These are phyloP conservation scores for Phthorimaea operculella DNA, from an alignment of 1,140 invertebrate genomes.

Conservation along the genomic window DNA sequence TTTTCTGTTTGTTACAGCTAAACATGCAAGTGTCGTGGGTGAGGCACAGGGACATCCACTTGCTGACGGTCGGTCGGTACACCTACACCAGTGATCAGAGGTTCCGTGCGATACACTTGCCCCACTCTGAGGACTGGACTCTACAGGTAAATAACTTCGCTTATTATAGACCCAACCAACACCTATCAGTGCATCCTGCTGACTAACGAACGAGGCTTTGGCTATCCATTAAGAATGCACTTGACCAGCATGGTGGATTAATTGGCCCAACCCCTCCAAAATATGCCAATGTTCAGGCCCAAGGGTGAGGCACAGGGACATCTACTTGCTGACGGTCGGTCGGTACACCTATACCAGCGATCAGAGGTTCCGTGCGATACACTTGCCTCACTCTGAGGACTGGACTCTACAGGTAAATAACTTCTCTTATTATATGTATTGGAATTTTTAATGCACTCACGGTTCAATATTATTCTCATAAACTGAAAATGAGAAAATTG, in stretches of 20 bases:
- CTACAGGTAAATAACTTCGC: slow-evolving; percentile 69
- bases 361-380: slow-evolving; percentile 87
- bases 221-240: no score
- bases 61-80: slow-evolving; percentile 89
- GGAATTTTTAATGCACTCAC: no score
- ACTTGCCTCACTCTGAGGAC: slow-evolving; percentile 85
- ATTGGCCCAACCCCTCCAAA: no score
- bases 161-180: no score
- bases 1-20: slow-evolving; percentile 70
- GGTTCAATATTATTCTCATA: no score
- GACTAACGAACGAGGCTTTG: no score
- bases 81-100: slow-evolving; percentile 92
- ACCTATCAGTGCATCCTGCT: no score
- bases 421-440: no score
- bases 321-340: slow-evolving; percentile 89
- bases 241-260: no score
- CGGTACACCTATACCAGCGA: slow-evolving; percentile 92
- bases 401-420: slow-evolving; percentile 80
- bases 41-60: slow-evolving; percentile 86
- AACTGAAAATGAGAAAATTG: no score
- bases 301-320: slow-evolving; percentile 89
- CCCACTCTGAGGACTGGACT: slow-evolving; percentile 89
- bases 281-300: no score
- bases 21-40: slow-evolving; percentile 90
- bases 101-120: slow-evolving; percentile 85